Base-by-base conservation (phyloP, 1,140 invertebrate species). In the Pseudobourletiella spinata region DNA sequence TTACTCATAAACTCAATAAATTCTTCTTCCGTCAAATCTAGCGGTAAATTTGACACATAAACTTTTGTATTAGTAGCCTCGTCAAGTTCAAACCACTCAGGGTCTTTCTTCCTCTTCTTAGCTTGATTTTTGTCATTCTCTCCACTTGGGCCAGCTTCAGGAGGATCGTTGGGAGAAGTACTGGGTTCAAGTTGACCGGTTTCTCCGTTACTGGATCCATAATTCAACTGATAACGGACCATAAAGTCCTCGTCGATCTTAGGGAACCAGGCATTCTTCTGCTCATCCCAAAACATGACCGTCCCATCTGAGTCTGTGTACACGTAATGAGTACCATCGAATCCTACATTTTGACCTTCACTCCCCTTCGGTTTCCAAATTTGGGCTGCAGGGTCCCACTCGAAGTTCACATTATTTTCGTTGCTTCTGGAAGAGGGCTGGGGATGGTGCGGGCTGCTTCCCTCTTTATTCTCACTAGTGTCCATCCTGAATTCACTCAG, bases 61-160 rank as follows among this genome's bases (percentile, higher is more conserved):
- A 99, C 93, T 76, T 96, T 95, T 1, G 91, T 95, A 71, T 96
- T 98, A 70, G 89, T 86, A n/a, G 86, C 80, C 52, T 95, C 88
- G 69, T 94, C 86, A 16, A 93, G 76, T 46, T 98, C 87, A 79
- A 99, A 98, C 97, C 96, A 99, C 61, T 85, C 80, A 72, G 78
- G 69, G 66, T 72, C 68, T 60, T 62, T 69, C 26, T 74, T 74
- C 75, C 39, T 55, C 11, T 22, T 55, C 18, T 55, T 55, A 8
- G 3, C 43, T 46, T 46, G 4, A 8, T 6, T 68, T 66, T 76
- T 73, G 76, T 81, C 75, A 2, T 26, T 63, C 18, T 59, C 18
- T 56, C n/a, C n/a, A n/a, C n/a, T n/a, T n/a, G n/a, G n/a, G 8
- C 32, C 32, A 8, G 8, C n/a, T 8, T 11, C 32, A 11, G 32